phyloP scores from a whole-genome alignment of 2,797 vertebrate species.

The Furcifer pardalis region DNA sequence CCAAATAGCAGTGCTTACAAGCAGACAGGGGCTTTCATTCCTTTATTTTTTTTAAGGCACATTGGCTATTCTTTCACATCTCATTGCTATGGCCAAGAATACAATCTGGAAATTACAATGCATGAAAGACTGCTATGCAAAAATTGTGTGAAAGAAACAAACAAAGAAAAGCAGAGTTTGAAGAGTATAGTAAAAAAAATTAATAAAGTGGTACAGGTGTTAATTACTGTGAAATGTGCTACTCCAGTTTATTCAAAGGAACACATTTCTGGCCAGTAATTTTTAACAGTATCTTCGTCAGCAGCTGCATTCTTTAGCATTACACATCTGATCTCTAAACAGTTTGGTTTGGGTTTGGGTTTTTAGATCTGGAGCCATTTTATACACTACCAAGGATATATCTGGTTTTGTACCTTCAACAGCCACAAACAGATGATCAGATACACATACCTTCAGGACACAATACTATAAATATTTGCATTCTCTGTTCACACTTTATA shows the following conservation, averaged over 20 bases:
- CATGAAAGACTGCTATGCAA: neutral
- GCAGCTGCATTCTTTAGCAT: neutral
- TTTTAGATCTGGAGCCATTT: neutral
- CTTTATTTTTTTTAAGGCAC: neutral
- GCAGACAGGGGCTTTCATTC: neutral
- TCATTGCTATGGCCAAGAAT: neutral
- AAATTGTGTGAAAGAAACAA: neutral
- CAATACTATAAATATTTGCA: neutral
- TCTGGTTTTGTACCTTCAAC: neutral
- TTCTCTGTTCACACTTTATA: neutral
- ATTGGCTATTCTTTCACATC: neutral
- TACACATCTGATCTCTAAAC: neutral
- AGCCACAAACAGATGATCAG: neutral
- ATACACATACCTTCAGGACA: neutral
- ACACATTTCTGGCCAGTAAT: neutral
- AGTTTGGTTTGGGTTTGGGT: neutral
- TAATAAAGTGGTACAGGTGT: neutral
- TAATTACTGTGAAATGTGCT: slow-evolving; percentile 3
- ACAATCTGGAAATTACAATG: neutral
- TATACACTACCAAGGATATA: neutral
- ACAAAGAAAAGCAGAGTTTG: neutral
- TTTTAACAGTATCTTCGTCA: neutral
- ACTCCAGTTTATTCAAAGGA: slow-evolving; percentile 2
- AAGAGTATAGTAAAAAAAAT: neutral
- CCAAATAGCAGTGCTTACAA: neutral